Evolutionary conservation across 2,113 vertebrate genomes (phyloP).

Genomic region (Choloepus hoffmanni): DNA sequence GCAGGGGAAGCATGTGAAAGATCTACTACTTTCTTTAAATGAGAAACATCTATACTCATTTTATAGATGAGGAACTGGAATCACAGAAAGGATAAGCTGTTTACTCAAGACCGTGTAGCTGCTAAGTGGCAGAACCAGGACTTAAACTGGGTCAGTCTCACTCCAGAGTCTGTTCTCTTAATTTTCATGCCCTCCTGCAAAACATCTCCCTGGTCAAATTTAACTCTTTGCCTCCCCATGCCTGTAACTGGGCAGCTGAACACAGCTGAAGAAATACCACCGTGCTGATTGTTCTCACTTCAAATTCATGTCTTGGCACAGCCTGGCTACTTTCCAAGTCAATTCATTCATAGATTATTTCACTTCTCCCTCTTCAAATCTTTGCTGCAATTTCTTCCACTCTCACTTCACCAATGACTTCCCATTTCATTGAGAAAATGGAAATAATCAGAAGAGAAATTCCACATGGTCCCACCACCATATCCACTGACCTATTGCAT

Average conservation of each 20-base stretch:
- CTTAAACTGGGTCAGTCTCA: not conserved
- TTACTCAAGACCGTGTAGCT: not conserved
- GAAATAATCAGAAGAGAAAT: slow-evolving; percentile 2
- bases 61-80: not conserved
- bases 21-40: not conserved
- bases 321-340: not conserved
- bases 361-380: not conserved
- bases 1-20: not conserved
- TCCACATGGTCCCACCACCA: not conserved
- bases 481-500: not conserved
- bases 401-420: not conserved
- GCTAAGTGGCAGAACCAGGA: not conserved
- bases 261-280: not conserved
- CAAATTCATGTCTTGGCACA: not conserved
- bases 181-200: not conserved
- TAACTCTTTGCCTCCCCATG: not conserved
- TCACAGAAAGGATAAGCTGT: not conserved
- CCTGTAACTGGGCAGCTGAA: not conserved
- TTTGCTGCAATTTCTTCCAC: not conserved
- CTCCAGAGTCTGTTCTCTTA: not conserved
- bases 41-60: not conserved
- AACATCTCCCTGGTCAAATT: not conserved
- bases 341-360: not conserved
- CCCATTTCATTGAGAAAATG: not conserved
- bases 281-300: not conserved